Evolutionary conservation across 1,140 invertebrate species (phyloP).

Genomic region (Ruditapes philippinarum): DNA sequence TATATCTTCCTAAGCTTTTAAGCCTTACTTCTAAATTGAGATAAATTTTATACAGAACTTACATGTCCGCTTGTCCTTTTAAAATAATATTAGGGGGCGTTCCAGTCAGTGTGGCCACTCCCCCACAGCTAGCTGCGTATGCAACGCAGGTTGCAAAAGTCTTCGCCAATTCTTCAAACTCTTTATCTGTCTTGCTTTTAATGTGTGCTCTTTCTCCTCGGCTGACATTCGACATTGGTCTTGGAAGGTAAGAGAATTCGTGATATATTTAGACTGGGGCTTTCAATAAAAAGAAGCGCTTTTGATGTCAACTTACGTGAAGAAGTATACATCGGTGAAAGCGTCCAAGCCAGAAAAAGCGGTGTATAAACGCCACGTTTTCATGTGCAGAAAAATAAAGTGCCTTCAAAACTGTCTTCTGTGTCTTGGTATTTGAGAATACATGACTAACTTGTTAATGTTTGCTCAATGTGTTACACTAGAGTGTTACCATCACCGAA

Average conservation of each 20-base stretch:
- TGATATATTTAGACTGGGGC: not conserved
- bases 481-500: too few species aligned
- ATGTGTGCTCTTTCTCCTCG: not conserved
- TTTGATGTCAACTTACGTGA: not conserved
- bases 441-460: too few species aligned
- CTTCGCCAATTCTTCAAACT: conserved; percentile 72
- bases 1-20: too few species aligned
- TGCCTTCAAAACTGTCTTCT: too few species aligned
- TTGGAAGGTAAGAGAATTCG: not conserved
- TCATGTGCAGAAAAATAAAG: too few species aligned
- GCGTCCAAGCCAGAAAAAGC: not conserved
- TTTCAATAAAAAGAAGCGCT: not conserved
- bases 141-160: conserved; percentile 90
- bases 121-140: conserved; percentile 93
- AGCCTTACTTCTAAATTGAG: not conserved
- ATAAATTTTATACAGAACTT: conserved; percentile 40
- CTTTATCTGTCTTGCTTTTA: conserved; percentile 34
- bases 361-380: too few species aligned
- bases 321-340: not conserved
- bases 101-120: conserved; percentile 94
- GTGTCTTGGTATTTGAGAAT: too few species aligned
- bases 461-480: too few species aligned
- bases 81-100: conserved; percentile 96
- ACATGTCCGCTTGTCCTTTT: conserved; percentile 76
- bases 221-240: not conserved